Percentiles rank a stretch among this genome's conserved stretches.
Conservation (phyloP, 2,888 invertebrate genomes). For the Mechanitis mazaeus region DNA sequence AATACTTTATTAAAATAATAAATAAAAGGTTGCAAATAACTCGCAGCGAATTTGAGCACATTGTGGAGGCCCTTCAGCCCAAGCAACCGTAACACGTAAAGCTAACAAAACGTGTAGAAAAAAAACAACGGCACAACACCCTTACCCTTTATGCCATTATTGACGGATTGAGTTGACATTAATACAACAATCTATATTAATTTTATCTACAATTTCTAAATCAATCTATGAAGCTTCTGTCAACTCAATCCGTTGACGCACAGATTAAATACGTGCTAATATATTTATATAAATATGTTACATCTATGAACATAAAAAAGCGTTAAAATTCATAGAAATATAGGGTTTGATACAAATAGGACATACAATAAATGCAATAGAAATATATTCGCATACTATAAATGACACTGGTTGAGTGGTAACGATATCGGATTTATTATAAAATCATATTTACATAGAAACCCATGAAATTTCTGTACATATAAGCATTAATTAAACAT, state of each 20-base stretch:
- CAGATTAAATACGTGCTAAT: slow-evolving; percentile 13
- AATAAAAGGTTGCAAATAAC: slow-evolving; percentile 67
- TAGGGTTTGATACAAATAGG: slow-evolving; percentile 9
- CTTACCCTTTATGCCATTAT: slow-evolving; percentile 18
- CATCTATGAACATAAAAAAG: slow-evolving; percentile 16
- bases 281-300: slow-evolving; percentile 25
- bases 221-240: slow-evolving; percentile 12
- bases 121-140: slow-evolving; percentile 26
- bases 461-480: slow-evolving; percentile 20
- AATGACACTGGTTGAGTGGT: slow-evolving; percentile 41
- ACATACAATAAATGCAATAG: slow-evolving; percentile 20
- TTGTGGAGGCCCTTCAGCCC: slow-evolving; percentile 33
- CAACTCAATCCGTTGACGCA: slow-evolving; percentile 17
- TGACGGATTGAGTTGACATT: slow-evolving; percentile 10
- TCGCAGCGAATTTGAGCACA: slow-evolving; percentile 51
- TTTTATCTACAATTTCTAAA: slow-evolving; percentile 13
- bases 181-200: slow-evolving; percentile 10
- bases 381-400: slow-evolving; percentile 14
- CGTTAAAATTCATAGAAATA: slow-evolving; percentile 14
- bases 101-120: slow-evolving; percentile 47
- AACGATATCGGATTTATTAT: slow-evolving; percentile 48
- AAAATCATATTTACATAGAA: slow-evolving; percentile 68
- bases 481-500: slow-evolving; percentile 18
- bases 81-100: slow-evolving; percentile 42
- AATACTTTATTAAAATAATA: slow-evolving; percentile 74